Conservation (phyloP, 2,113 vertebrate genomes). For the Corvus moneduloides region DNA sequence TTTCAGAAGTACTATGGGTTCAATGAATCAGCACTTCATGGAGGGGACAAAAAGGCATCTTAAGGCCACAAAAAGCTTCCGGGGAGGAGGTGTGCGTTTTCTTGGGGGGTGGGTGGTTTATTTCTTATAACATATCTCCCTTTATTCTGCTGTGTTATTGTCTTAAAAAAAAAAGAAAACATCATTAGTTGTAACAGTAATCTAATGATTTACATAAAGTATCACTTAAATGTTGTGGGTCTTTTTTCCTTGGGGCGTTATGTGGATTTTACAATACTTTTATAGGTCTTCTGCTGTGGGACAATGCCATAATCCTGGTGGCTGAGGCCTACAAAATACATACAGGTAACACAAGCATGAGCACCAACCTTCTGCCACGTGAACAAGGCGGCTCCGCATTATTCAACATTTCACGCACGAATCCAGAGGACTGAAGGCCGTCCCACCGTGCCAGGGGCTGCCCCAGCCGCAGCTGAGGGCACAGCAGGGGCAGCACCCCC, state of each 20-base stretch:
- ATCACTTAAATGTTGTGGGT: rapidly evolving
- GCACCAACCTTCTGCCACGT: rapidly evolving
- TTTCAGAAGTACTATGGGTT: neutral
- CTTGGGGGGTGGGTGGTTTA: rapidly evolving
- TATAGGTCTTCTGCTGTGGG: rapidly evolving
- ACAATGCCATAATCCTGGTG: rapidly evolving
- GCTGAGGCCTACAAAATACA: rapidly evolving
- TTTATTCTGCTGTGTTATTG: neutral
- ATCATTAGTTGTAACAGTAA: rapidly evolving
- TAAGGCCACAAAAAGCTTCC: rapidly evolving
- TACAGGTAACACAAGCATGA: rapidly evolving
- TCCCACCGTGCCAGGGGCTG: rapidly evolving
- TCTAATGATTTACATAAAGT: rapidly evolving
- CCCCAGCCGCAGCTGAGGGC: rapidly evolving
- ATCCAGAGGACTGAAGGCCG: rapidly evolving
- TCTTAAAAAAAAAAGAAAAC: neutral
- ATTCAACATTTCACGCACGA: rapidly evolving
- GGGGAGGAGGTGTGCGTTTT: rapidly evolving
- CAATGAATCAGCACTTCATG: rapidly evolving
- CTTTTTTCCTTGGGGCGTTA: rapidly evolving
- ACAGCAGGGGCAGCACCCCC: rapidly evolving
- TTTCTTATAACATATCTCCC: too few relatives aligned
- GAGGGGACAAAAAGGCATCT: neutral
- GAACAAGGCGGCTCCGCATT: too few relatives aligned
- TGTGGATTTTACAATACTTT: neutral